phyloP scores from a whole-genome alignment of 2,888 invertebrate species.

The Ligdia adustata region DNA sequence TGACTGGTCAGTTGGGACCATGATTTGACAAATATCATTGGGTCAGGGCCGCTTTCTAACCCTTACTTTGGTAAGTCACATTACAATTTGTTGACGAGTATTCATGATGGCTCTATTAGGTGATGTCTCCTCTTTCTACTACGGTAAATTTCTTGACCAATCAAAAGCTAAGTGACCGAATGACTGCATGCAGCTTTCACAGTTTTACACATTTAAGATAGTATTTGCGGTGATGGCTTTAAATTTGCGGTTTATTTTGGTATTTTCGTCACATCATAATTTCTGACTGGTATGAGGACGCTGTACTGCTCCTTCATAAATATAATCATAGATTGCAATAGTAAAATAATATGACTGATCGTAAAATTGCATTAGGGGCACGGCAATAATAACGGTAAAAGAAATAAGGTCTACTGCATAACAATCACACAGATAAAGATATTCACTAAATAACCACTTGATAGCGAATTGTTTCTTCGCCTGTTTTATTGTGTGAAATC shows the following conservation, averaged over 20 bases:
- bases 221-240: conserved; percentile 1
- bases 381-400: conserved; percentile 18
- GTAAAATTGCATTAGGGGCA: conserved; percentile 4
- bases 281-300: too few relatives aligned
- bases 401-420: conserved; percentile 17
- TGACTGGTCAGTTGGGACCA: conserved; percentile 56
- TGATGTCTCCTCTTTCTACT: conserved; percentile 5
- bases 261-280: too few relatives aligned
- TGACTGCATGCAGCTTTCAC: conserved; percentile 10
- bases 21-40: conserved; percentile 63
- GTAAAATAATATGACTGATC: not conserved
- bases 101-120: conserved; percentile 14
- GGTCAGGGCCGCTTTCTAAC: conserved; percentile 55
- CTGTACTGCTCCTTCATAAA: not conserved
- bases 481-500: conserved; percentile 33
- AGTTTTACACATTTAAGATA: not conserved
- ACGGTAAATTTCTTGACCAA: conserved; percentile 3
- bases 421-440: conserved; percentile 14
- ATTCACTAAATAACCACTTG: conserved; percentile 18
- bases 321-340: not conserved
- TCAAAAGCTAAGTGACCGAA: not conserved
- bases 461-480: conserved; percentile 23
- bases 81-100: conserved; percentile 1
- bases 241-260: too few relatives aligned
- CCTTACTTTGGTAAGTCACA: conserved; percentile 3